phyloP scores from a whole-genome alignment of 2,113 vertebrate genomes.

The Forbesichthys papilliferus region DNA sequence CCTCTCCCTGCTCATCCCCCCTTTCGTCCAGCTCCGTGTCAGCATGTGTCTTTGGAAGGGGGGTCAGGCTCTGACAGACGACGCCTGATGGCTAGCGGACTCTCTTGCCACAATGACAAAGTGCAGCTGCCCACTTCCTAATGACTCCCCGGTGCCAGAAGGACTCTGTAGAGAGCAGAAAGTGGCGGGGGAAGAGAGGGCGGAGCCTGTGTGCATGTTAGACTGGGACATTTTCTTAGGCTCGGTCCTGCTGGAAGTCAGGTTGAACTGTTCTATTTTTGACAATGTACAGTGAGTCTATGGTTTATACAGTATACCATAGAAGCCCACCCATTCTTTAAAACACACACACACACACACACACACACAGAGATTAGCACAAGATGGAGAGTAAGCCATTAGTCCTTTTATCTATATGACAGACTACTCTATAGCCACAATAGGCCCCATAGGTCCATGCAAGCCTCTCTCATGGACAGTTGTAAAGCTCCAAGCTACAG shows the following conservation, averaged over 20 bases:
- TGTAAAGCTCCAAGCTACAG: constrained; percentile 12
- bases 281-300: not conserved
- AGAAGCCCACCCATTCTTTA: not conserved
- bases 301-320: not conserved
- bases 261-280: not conserved
- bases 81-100: constrained; percentile 39
- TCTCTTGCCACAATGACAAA: constrained; percentile 49
- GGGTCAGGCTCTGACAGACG: constrained; percentile 16
- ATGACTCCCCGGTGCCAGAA: constrained; percentile 49
- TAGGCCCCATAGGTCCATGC: constrained; percentile 6
- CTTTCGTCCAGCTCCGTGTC: constrained; percentile 19
- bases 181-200: constrained; percentile 10
- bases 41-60: constrained; percentile 17
- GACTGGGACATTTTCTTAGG: constrained; percentile 15
- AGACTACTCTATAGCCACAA: constrained; percentile 8
- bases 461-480: constrained; percentile 3
- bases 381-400: constrained; percentile 1
- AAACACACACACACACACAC: constrained; percentile 1
- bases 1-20: constrained; percentile 3
- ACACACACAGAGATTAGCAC: not conserved
- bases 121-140: constrained; percentile 52
- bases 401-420: constrained; percentile 23
- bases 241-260: not conserved
- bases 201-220: constrained; percentile 20
- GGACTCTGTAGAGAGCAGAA: constrained; percentile 25